Conservation (phyloP, 2,113 vertebrate genomes). For the Psilopogon haemacephalus region DNA sequence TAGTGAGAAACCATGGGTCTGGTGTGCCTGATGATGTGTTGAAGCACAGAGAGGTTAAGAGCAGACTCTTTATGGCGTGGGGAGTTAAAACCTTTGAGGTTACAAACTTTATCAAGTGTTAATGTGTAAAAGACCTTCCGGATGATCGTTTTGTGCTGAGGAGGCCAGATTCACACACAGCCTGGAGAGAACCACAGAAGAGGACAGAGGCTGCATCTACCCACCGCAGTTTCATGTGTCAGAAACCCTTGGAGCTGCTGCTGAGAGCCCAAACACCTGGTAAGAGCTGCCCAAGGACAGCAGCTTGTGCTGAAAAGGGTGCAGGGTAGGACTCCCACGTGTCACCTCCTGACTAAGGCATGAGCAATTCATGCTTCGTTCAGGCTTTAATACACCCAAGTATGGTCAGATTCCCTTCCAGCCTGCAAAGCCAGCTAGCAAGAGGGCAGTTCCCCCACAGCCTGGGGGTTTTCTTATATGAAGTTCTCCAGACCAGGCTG, state of each 20-base stretch:
- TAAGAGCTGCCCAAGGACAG: neutral
- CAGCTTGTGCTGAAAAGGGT: neutral
- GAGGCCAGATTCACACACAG: neutral
- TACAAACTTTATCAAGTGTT: neutral
- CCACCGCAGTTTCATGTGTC: neutral
- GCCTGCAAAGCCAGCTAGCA: neutral
- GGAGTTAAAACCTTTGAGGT: too few relatives aligned
- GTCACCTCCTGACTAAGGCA: neutral
- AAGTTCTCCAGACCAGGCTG: neutral
- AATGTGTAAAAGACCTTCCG: neutral
- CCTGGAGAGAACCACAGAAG: neutral
- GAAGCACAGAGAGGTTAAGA: neutral
- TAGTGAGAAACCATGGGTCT: neutral
- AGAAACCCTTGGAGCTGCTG: neutral
- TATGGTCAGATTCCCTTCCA: neutral
- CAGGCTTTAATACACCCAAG: neutral
- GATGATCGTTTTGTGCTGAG: neutral
- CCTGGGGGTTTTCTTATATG: neutral
- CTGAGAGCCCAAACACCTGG: rapidly evolving
- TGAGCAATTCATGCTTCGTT: neutral
- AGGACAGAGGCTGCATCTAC: neutral
- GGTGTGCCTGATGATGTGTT: neutral
- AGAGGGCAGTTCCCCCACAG: rapidly evolving
- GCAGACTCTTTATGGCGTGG: rapidly evolving
- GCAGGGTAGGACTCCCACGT: neutral